These are phyloP conservation scores for Syngnathoides biaculeatus DNA, from an alignment of 2,113 vertebrate species.

Conservation along the genomic window DNA sequence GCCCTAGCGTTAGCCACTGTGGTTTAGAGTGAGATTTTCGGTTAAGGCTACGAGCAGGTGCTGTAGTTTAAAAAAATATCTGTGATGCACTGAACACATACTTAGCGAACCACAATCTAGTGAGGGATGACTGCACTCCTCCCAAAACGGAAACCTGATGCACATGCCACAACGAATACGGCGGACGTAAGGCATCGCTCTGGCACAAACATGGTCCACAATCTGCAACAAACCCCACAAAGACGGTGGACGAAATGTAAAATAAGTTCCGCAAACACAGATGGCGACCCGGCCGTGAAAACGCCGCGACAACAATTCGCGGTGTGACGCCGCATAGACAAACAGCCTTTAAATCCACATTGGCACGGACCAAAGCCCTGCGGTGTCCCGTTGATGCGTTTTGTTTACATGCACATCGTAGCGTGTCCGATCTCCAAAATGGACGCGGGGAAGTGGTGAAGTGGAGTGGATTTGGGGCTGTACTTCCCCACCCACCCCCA, in stretches of 20 bases:
- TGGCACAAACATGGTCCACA: too few species aligned
- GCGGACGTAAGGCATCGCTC: too few species aligned
- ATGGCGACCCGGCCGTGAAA: background rate
- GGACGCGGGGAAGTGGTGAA: constrained; percentile 61
- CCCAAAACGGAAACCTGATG: too few species aligned
- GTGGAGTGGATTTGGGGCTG: constrained; percentile 47
- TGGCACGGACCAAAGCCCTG: constrained; percentile 49
- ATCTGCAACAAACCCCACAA: background rate
- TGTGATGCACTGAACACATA: too few species aligned
- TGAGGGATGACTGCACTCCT: too few species aligned
- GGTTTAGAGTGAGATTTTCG: too few species aligned
- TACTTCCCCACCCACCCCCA: too few species aligned
- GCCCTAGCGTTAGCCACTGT: too few species aligned
- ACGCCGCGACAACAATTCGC: constrained; percentile 33
- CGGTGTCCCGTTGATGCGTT: constrained; percentile 51
- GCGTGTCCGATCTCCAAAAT: constrained; percentile 55
- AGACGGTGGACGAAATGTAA: background rate
- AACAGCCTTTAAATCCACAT: constrained; percentile 48
- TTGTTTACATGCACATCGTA: constrained; percentile 60
- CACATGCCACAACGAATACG: background rate
- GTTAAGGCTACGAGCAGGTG: too few species aligned
- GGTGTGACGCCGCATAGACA: constrained; percentile 53
- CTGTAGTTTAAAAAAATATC: too few species aligned
- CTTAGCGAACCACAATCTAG: too few species aligned
- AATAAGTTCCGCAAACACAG: background rate